phyloP scores from a whole-genome alignment of 2,888 invertebrate genomes.

The Acleris laterana region DNA sequence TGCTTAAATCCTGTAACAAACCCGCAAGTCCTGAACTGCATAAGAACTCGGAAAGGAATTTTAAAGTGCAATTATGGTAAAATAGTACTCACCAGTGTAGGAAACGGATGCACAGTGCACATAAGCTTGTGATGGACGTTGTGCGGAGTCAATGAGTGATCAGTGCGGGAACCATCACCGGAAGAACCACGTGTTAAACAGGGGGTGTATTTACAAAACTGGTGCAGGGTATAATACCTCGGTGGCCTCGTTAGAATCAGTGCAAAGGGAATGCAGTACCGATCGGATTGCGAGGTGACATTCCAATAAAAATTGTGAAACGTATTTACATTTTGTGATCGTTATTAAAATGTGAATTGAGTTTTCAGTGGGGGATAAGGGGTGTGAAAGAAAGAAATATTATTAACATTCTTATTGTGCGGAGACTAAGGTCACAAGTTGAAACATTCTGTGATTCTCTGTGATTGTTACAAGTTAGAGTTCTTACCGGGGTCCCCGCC shows the following conservation, averaged over 20 bases:
- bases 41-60: slow-evolving; percentile 8
- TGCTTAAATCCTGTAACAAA: slow-evolving; percentile 70
- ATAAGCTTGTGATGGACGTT: slow-evolving; percentile 37
- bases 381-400: slow-evolving; percentile 23
- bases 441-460: slow-evolving; percentile 2
- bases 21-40: slow-evolving; percentile 20
- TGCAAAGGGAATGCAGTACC: slow-evolving; percentile 20
- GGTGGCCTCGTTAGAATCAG: background rate
- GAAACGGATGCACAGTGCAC: slow-evolving; percentile 43
- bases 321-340: slow-evolving; percentile 18
- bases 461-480: slow-evolving; percentile 1
- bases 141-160: slow-evolving; percentile 44
- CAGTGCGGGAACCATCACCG: slow-evolving; percentile 44
- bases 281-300: slow-evolving; percentile 22
- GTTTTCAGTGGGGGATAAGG: slow-evolving; percentile 13
- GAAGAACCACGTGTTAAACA: slow-evolving; percentile 35
- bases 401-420: slow-evolving; percentile 32
- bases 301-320: slow-evolving; percentile 16
- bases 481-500: slow-evolving; percentile 61
- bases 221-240: slow-evolving; percentile 16
- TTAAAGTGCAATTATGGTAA: slow-evolving; percentile 33
- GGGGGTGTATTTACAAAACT: slow-evolving; percentile 29
- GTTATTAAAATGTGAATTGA: slow-evolving; percentile 9
- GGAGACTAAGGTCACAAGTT: slow-evolving; percentile 23
- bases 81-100: slow-evolving; percentile 43